Evolutionary conservation across 2,113 vertebrate species (phyloP).

Genomic region (Ursus arctos): DNA sequence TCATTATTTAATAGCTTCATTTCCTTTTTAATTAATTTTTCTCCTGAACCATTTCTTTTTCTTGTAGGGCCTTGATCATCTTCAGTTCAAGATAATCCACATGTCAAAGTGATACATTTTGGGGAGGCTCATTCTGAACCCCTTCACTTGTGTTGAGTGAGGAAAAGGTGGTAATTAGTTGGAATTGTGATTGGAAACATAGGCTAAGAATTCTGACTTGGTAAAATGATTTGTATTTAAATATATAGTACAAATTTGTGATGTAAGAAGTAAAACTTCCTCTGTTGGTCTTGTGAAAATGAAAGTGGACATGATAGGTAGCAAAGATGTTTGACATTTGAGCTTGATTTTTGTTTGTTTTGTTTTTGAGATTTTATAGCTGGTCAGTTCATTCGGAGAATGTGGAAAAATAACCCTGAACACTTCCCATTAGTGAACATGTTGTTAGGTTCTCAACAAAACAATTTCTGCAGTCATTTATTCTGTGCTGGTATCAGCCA

Average conservation of each 20-base stretch:
- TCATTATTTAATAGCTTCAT: not conserved
- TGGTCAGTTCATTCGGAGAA: not conserved
- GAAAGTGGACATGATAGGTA: not conserved
- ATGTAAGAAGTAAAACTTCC: not conserved
- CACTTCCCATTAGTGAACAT: not conserved
- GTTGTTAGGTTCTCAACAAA: not conserved
- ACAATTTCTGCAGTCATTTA: not conserved
- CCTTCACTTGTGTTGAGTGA: not conserved
- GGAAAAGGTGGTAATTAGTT: not conserved
- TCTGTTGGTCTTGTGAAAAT: not conserved
- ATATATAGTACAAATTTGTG: not conserved
- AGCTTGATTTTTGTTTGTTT: not conserved
- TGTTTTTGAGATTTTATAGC: not conserved
- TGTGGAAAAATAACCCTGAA: not conserved
- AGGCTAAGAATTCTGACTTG: not conserved
- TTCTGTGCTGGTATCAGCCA: not conserved
- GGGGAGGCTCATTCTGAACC: not conserved
- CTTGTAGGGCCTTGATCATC: not conserved
- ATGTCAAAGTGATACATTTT: not conserved
- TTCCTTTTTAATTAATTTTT: constrained; percentile 10
- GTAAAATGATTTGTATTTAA: not conserved
- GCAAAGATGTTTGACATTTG: not conserved
- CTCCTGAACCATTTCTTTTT: not conserved
- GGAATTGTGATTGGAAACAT: not conserved
- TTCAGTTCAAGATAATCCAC: not conserved